Conservation (phyloP, 2,797 vertebrate species). For the Periparus ater region DNA sequence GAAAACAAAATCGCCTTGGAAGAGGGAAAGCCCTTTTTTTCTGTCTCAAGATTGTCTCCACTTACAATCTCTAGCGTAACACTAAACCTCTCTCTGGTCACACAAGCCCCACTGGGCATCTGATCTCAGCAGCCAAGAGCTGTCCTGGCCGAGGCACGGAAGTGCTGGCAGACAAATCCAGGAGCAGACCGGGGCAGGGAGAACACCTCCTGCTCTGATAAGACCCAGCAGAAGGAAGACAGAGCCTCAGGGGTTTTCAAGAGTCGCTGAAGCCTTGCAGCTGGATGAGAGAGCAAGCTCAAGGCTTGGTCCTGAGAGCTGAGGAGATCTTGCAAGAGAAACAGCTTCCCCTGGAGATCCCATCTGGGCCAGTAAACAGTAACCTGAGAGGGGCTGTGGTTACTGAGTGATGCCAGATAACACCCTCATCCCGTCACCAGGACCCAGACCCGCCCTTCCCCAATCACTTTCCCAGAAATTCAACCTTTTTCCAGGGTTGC, state of each 20-base stretch:
- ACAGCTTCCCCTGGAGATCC: conserved; percentile 14
- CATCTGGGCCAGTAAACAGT: neutral
- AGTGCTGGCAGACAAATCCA: neutral
- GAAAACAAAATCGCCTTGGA: neutral
- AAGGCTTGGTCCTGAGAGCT: neutral
- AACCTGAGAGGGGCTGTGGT: conserved; percentile 38
- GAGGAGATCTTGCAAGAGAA: neutral
- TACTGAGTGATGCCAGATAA: neutral
- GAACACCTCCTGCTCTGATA: neutral
- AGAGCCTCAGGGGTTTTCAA: neutral
- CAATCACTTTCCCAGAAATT: neutral
- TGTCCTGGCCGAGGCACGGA: neutral
- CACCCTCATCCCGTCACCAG: neutral
- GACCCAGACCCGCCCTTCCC: neutral
- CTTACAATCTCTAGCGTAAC: neutral
- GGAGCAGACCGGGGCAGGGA: neutral
- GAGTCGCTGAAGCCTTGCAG: conserved; percentile 25
- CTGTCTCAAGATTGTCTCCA: neutral
- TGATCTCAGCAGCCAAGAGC: neutral
- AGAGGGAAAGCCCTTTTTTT: neutral
- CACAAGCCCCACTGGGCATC: neutral
- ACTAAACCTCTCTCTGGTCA: neutral
- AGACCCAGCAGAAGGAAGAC: conserved; percentile 12
- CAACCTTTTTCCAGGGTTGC: neutral
- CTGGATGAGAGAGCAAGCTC: neutral